Percentiles rank a stretch among this genome's conserved stretches.
These are phyloP conservation scores for Balaenoptera acutorostrata DNA, from an alignment of 2,113 vertebrate species.

Conservation along the genomic window DNA sequence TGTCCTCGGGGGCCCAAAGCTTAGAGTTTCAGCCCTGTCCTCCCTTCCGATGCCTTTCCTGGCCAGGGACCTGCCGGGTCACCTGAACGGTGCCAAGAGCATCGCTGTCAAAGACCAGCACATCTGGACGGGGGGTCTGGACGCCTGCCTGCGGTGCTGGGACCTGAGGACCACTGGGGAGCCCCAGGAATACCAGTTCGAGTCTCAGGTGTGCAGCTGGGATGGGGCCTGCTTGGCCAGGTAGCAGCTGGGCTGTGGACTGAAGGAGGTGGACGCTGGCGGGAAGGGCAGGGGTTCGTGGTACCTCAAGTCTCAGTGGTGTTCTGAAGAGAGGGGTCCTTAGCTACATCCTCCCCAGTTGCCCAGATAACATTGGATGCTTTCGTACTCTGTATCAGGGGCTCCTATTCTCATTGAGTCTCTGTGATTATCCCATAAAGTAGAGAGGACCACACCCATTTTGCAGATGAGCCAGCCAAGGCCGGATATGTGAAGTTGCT, in stretches of 20 bases:
- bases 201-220: conserved; percentile 44
- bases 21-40: background rate
- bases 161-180: background rate
- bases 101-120: background rate
- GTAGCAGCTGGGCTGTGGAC: background rate
- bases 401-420: background rate
- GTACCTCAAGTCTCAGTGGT: background rate
- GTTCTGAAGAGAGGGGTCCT: background rate
- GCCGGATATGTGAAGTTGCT: background rate
- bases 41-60: no score
- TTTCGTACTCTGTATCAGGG: background rate
- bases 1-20: background rate
- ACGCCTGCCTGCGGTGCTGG: conserved; percentile 20
- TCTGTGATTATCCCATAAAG: no score
- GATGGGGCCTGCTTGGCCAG: background rate
- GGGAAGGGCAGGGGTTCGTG: no score
- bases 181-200: background rate
- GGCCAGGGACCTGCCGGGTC: background rate
- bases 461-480: background rate
- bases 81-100: background rate
- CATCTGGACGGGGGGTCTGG: background rate
- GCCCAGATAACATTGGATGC: background rate
- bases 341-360: background rate
- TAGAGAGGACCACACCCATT: background rate
- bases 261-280: background rate